A percentile compares a stretch with the other conserved stretches of the same genome.
These are phyloP conservation scores for Champsocephalus gunnari DNA, from an alignment of 2,797 vertebrate genomes.

Conservation along the genomic window DNA sequence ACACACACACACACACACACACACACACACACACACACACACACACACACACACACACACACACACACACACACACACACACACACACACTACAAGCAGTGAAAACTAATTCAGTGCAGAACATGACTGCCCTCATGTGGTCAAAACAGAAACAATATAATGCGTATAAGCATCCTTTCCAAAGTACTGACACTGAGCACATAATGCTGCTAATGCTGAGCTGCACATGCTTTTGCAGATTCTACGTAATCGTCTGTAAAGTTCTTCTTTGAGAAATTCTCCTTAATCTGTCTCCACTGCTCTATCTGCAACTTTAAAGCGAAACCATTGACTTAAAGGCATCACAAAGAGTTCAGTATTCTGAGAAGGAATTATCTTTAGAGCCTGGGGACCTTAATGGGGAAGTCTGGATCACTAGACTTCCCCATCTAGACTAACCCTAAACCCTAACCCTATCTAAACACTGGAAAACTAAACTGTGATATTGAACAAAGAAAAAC, in stretches of 20 bases:
- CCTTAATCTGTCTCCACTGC: conserved; percentile 41
- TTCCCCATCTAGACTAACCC: too few species aligned
- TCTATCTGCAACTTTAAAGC: conserved; percentile 27
- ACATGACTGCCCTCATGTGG: conserved; percentile 78
- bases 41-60: too few species aligned
- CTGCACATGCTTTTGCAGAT: conserved; percentile 30
- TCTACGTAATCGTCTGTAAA: conserved; percentile 30
- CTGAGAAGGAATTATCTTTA: conserved; percentile 37
- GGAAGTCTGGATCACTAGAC: conserved; percentile 31
- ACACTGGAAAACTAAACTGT: conserved; percentile 11
- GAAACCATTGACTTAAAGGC: conserved; percentile 29
- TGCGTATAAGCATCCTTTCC: background rate
- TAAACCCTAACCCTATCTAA: background rate
- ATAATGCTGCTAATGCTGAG: conserved; percentile 21
- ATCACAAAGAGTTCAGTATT: conserved; percentile 30
- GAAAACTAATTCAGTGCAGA: conserved; percentile 12
- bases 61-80: too few species aligned
- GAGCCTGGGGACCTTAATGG: conserved; percentile 11
- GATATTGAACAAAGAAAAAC: conserved; percentile 21
- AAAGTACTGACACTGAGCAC: conserved; percentile 20
- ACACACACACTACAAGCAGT: background rate
- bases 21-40: too few species aligned
- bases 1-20: too few species aligned
- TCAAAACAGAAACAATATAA: conserved; percentile 6
- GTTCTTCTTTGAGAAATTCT: conserved; percentile 34